Evolutionary conservation across 1,140 invertebrate species (phyloP).

Genomic region (Phenacoccus solenopsis): DNA sequence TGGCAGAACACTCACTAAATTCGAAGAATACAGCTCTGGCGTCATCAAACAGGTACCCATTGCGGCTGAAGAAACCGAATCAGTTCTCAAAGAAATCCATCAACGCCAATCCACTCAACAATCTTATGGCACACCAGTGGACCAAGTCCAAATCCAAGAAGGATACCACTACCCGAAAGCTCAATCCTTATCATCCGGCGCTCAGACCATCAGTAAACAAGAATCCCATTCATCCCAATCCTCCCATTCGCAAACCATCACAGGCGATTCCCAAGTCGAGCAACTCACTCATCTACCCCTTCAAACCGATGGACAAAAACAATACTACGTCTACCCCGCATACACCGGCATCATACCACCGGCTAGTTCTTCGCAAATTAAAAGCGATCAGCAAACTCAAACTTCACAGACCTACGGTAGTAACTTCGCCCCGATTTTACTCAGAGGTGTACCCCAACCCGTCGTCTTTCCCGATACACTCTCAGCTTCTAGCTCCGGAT

Average conservation of each 20-base stretch:
- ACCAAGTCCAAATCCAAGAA: neutral
- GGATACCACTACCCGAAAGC: neutral
- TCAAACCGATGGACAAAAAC: neutral
- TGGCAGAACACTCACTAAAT: neutral
- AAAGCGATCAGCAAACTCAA: neutral
- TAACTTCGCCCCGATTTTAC: neutral
- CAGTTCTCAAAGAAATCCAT: neutral
- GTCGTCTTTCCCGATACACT: neutral
- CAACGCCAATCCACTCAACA: neutral
- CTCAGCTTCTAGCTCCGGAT: neutral
- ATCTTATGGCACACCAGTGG: neutral
- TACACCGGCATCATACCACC: neutral
- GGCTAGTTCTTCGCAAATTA: neutral
- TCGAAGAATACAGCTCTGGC: neutral
- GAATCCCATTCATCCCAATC: neutral
- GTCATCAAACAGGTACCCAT: neutral
- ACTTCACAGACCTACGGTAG: no score
- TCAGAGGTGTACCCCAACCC: neutral
- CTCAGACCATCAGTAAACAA: neutral
- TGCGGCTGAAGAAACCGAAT: neutral
- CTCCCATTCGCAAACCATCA: neutral
- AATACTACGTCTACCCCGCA: neutral
- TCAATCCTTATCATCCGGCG: neutral
- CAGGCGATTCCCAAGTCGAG: neutral
- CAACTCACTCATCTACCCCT: neutral